A percentile compares a stretch with the other conserved stretches of the same genome.
Evolutionary conservation across 1,140 invertebrate species (phyloP).

Genomic region (Akabosia matsudoensis): DNA sequence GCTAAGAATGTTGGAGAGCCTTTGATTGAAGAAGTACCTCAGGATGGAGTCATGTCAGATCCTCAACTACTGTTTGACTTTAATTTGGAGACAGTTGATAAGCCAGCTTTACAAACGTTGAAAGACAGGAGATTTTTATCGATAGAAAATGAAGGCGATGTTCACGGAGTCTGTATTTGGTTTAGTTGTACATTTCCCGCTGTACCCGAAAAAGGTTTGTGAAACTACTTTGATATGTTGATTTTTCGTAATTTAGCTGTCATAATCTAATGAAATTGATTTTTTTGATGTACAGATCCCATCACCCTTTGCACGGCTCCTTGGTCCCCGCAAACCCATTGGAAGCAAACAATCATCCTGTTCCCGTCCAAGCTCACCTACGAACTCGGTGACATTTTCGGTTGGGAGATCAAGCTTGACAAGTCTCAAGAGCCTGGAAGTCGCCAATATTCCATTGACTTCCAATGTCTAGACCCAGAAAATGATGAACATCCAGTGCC

Average conservation of each 20-base stretch:
- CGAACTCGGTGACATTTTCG: constrained; percentile 61
- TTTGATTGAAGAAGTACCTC: constrained; percentile 37
- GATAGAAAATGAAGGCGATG: constrained; percentile 59
- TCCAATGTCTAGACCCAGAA: constrained; percentile 66
- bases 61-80: constrained; percentile 51
- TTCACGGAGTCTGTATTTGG: constrained; percentile 66
- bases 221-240: constrained; percentile 21
- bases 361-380: constrained; percentile 49
- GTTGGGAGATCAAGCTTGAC: constrained; percentile 62
- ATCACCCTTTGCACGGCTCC: constrained; percentile 71
- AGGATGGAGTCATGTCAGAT: constrained; percentile 54
- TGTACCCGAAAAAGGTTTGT: constrained; percentile 27
- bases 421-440: constrained; percentile 49
- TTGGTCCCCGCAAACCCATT: constrained; percentile 76
- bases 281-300: constrained; percentile 45
- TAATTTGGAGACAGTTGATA: constrained; percentile 48
- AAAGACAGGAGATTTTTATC: constrained; percentile 51
- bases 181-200: constrained; percentile 53
- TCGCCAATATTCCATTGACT: constrained; percentile 64
- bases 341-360: constrained; percentile 89
- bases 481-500: constrained; percentile 70
- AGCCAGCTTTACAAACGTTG: constrained; percentile 49
- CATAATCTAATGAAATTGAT: background rate
- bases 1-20: constrained; percentile 33
- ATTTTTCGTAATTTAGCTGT: constrained; percentile 17